These are phyloP conservation scores for Adelosebastes latens DNA, from an alignment of 2,797 vertebrate species.

Conservation along the genomic window DNA sequence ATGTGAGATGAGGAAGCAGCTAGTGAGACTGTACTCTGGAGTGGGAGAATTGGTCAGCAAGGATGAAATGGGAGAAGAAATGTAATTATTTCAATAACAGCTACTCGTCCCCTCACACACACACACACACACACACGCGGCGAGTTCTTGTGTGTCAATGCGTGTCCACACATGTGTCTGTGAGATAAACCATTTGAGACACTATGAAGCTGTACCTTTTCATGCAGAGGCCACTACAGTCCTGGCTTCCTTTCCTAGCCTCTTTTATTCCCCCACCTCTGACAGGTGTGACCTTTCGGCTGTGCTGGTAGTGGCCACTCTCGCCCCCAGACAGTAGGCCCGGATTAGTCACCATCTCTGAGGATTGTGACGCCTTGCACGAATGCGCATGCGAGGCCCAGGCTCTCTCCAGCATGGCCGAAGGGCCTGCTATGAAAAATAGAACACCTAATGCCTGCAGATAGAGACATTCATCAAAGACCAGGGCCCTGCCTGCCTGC, in stretches of 20 bases:
- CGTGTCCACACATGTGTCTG: background rate
- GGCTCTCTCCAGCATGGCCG: conserved; percentile 71
- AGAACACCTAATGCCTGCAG: conserved; percentile 84
- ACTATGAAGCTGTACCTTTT: conserved; percentile 41
- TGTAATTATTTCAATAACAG: conserved; percentile 40
- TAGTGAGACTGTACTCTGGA: background rate
- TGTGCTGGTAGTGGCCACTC: conserved; percentile 60
- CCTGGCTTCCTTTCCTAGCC: conserved; percentile 49
- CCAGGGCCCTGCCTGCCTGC: conserved; percentile 60
- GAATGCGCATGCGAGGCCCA: conserved; percentile 67
- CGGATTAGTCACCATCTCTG: conserved; percentile 78
- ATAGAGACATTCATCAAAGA: conserved; percentile 87
- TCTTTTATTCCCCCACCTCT: conserved; percentile 52
- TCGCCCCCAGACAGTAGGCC: conserved; percentile 72
- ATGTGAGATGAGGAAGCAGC: conserved; percentile 4
- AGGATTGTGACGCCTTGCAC: conserved; percentile 70
- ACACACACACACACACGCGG: background rate
- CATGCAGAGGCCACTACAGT: conserved; percentile 42
- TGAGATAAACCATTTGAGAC: conserved; percentile 35
- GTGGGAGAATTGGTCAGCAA: background rate
- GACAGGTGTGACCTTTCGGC: conserved; percentile 84
- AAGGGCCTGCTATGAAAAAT: conserved; percentile 82
- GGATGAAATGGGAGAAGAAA: conserved; percentile 29
- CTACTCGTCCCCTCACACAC: background rate
- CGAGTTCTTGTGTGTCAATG: background rate